Conservation (phyloP, 2,888 invertebrate genomes). For the Malthinus seriepunctatus region DNA sequence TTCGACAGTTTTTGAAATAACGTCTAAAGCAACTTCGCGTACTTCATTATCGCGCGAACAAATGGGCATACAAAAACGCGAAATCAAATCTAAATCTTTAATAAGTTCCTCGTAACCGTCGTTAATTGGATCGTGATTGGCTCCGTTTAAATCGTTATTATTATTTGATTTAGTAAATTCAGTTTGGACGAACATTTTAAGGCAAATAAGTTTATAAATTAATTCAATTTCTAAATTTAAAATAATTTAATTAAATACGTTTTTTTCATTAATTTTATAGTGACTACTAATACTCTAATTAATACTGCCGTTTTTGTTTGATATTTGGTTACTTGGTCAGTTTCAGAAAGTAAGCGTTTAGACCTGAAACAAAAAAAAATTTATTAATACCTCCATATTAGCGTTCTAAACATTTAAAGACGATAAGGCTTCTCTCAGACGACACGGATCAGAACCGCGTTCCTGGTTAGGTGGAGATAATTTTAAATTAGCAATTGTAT, state of each 20-base stretch:
- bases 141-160: constrained; percentile 45
- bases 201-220: constrained; percentile 32
- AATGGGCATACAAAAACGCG: constrained; percentile 58
- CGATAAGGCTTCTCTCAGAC: too few relatives aligned
- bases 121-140: constrained; percentile 30
- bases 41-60: constrained; percentile 59
- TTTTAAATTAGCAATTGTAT: too few relatives aligned
- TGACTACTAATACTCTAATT: constrained; percentile 46
- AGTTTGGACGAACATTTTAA: constrained; percentile 50
- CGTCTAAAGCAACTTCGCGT: constrained; percentile 57
- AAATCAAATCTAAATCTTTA: constrained; percentile 56
- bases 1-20: constrained; percentile 58
- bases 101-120: constrained; percentile 43
- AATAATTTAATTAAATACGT: constrained; percentile 17
- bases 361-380: constrained; percentile 20
- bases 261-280: constrained; percentile 30
- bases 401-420: too few relatives aligned
- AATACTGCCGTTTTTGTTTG: constrained; percentile 39
- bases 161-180: constrained; percentile 50
- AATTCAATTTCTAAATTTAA: constrained; percentile 8
- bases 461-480: too few relatives aligned
- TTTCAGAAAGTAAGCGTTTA: constrained; percentile 5
- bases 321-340: constrained; percentile 22
- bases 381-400: too few relatives aligned
- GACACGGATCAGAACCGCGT: too few relatives aligned